Evolutionary conservation across 2,888 invertebrate genomes (phyloP).

Genomic region (Phaonia tiefii): DNA sequence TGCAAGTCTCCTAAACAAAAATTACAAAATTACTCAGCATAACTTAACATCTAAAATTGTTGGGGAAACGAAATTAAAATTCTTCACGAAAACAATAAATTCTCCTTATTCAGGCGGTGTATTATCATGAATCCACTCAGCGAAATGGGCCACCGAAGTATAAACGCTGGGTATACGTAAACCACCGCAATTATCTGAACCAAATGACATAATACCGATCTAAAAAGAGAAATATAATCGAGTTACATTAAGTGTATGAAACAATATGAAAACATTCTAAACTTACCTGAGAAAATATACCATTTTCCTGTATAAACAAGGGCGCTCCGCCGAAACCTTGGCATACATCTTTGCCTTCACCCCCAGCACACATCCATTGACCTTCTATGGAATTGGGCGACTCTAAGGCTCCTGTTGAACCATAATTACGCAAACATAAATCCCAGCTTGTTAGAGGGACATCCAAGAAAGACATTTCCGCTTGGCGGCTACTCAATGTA

Average conservation of each 20-base stretch:
- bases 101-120: conserved; percentile 81
- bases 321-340: conserved; percentile 91
- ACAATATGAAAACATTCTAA: background rate
- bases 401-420: conserved; percentile 84
- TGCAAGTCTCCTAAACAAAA: conserved; percentile 1
- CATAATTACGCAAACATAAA: conserved; percentile 86
- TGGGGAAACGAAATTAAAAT: conserved; percentile 15
- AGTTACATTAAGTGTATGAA: background rate
- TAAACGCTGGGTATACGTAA: conserved; percentile 89
- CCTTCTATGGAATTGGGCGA: conserved; percentile 82
- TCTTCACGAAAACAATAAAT: conserved; percentile 9
- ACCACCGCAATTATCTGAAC: conserved; percentile 89
- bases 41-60: conserved; percentile 18
- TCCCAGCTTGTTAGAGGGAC: conserved; percentile 86
- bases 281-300: conserved; percentile 84
- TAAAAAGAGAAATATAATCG: conserved; percentile 79
- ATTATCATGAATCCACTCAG: conserved; percentile 89
- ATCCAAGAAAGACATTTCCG: conserved; percentile 85
- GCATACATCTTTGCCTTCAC: conserved; percentile 89
- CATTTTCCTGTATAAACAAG: conserved; percentile 84
- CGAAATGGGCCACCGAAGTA: conserved; percentile 87
- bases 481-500: conserved; percentile 80
- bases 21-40: background rate
- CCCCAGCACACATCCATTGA: conserved; percentile 87
- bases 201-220: conserved; percentile 91